phyloP scores from a whole-genome alignment of 2,888 invertebrate genomes.

The Caenorhabditis parvicauda region DNA sequence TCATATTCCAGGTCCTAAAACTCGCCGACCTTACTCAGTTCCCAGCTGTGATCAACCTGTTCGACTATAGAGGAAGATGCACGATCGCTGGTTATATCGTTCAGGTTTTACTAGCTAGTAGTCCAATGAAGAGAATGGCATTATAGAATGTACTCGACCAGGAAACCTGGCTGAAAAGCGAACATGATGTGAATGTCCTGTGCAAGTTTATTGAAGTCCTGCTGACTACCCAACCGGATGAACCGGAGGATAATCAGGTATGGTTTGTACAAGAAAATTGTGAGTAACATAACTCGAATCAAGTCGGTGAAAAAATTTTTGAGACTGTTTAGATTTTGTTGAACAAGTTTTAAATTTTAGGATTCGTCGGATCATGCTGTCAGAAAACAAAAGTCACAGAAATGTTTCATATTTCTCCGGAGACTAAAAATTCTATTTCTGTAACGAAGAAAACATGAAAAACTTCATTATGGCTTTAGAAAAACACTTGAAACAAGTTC shows the following conservation, averaged over 20 bases:
- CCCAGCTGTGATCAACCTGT: slow-evolving; percentile 79
- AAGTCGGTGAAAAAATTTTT: too few relatives aligned
- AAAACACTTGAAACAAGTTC: slow-evolving; percentile 9
- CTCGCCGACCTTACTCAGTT: slow-evolving; percentile 84
- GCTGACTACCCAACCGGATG: slow-evolving; percentile 76
- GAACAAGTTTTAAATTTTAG: too few relatives aligned
- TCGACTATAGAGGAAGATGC: slow-evolving; percentile 80
- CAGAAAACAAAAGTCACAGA: too few relatives aligned
- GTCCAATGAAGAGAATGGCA: too few relatives aligned
- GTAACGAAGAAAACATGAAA: too few relatives aligned
- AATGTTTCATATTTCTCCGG: too few relatives aligned
- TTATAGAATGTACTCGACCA: slow-evolving; percentile 70
- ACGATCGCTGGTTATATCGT: slow-evolving; percentile 84
- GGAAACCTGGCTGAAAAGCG: slow-evolving; percentile 81
- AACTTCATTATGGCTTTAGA: background rate
- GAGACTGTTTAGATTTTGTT: too few relatives aligned
- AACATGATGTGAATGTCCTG: slow-evolving; percentile 73
- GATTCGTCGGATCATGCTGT: too few relatives aligned
- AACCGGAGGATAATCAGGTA: slow-evolving; percentile 13
- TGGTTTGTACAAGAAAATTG: too few relatives aligned
- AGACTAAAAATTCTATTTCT: too few relatives aligned
- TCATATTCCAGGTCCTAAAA: slow-evolving; percentile 68
- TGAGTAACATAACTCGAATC: too few relatives aligned
- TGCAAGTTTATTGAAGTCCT: slow-evolving; percentile 80
- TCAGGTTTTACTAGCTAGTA: slow-evolving; percentile 21